phyloP scores from a whole-genome alignment of 2,888 invertebrate genomes.

The Dusona sp. region DNA sequence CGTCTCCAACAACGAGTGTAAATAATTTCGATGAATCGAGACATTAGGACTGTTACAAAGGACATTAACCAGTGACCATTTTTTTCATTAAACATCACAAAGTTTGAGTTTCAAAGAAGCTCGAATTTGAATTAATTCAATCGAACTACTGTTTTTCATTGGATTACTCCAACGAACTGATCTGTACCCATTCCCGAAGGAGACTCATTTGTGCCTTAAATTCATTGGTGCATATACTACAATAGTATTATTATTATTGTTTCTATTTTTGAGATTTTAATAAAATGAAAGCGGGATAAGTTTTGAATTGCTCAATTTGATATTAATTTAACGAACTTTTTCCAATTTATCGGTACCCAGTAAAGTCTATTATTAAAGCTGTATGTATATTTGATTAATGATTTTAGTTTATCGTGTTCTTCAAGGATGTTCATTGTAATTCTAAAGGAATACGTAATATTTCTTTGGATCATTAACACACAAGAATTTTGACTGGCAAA shows the following conservation, averaged over 20 bases:
- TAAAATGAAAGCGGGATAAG: neutral
- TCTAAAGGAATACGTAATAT: conserved; percentile 5
- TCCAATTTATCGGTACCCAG: neutral
- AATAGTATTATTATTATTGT: conserved; percentile 30
- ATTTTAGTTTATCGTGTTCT: neutral
- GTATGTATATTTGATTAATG: neutral
- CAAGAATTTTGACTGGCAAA: neutral
- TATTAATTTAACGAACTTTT: conserved; percentile 42
- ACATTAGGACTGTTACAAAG: neutral
- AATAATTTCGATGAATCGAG: neutral
- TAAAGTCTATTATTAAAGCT: conserved; percentile 5
- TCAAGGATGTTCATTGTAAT: conserved; percentile 2
- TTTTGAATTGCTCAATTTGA: conserved; percentile 73
- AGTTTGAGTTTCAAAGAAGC: neutral
- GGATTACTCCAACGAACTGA: neutral
- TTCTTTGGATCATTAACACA: conserved; percentile 16
- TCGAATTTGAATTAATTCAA: neutral
- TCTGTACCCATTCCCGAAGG: neutral
- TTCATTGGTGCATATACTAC: conserved; percentile 60
- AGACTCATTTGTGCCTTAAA: conserved; percentile 75
- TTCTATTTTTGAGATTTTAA: conserved; percentile 13
- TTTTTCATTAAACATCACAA: neutral
- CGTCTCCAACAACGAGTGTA: conserved; percentile 4
- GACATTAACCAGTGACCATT: neutral
- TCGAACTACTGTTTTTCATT: neutral